Percentiles rank a stretch among this genome's conserved stretches.
Conservation (phyloP, 2,888 invertebrate genomes). For the Thelaira solivaga region DNA sequence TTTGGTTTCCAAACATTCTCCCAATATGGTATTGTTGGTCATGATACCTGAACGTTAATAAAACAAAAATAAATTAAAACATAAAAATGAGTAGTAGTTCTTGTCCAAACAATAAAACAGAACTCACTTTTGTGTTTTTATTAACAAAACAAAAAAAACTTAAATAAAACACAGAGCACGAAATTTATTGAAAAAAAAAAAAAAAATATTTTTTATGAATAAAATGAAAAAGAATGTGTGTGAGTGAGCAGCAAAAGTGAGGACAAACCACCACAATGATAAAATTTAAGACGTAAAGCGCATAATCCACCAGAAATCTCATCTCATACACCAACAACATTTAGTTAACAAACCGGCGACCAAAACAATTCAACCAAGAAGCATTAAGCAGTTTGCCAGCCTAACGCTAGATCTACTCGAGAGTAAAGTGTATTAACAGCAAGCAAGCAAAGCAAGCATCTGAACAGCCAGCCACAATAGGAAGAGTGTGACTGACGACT, state of each 20-base stretch:
- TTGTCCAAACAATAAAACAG: not conserved
- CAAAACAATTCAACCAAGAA: conserved; percentile 10
- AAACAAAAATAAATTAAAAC: not conserved
- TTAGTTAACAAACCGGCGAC: not conserved
- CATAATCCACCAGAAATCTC: conserved; percentile 56
- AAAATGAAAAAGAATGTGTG: too few relatives aligned
- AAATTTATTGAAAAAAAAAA: too few relatives aligned
- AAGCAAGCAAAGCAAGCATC: too few relatives aligned
- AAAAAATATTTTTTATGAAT: too few relatives aligned
- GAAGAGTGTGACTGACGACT: conserved; percentile 43
- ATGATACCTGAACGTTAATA: not conserved
- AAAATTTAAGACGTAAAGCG: conserved; percentile 53
- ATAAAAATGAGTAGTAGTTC: not conserved
- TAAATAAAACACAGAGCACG: conserved; percentile 1
- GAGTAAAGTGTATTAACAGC: conserved; percentile 29
- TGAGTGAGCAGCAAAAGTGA: conserved; percentile 2
- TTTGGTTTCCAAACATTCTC: too few relatives aligned
- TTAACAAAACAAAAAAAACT: not conserved
- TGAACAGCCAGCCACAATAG: conserved; percentile 34
- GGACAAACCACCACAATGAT: too few relatives aligned
- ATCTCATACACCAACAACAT: too few relatives aligned
- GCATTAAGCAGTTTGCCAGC: conserved; percentile 30
- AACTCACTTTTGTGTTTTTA: too few relatives aligned
- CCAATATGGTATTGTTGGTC: too few relatives aligned
- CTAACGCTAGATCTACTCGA: not conserved